phyloP scores from a whole-genome alignment of 1,140 invertebrate species.

The Saccostrea glomerata region DNA sequence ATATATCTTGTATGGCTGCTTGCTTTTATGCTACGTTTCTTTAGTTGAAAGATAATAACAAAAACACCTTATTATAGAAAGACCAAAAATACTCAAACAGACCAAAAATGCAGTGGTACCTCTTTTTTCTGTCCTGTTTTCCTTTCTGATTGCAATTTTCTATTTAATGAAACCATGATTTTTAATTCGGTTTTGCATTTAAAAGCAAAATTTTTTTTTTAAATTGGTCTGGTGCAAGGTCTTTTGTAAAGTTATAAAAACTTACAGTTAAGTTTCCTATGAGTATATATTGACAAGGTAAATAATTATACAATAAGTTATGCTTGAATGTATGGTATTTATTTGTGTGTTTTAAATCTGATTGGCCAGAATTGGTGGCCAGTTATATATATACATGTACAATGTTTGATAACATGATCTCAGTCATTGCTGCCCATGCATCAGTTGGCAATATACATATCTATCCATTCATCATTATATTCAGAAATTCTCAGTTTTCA shows the following conservation, averaged over 20 bases:
- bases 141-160: neutral
- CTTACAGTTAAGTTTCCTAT: neutral
- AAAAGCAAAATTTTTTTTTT: neutral
- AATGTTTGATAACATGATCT: conserved; percentile 34
- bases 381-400: neutral
- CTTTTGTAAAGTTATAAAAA: neutral
- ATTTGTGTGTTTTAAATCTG: conserved; percentile 17
- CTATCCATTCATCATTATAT: conserved; percentile 24
- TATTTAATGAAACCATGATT: neutral
- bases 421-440: conserved; percentile 3
- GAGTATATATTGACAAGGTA: neutral
- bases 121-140: neutral
- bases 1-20: neutral
- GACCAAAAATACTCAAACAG: conserved; percentile 35
- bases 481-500: conserved; percentile 6
- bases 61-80: neutral
- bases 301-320: conserved; percentile 18
- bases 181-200: neutral
- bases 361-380: neutral
- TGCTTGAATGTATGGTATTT: conserved; percentile 31
- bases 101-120: neutral
- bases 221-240: neutral
- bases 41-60: neutral
- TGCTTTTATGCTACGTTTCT: neutral
- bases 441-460: conserved; percentile 36